A percentile compares a stretch with the other conserved stretches of the same genome.
These are phyloP conservation scores for Typhlichthys subterraneus DNA, from an alignment of 2,797 vertebrate genomes.

Conservation along the genomic window DNA sequence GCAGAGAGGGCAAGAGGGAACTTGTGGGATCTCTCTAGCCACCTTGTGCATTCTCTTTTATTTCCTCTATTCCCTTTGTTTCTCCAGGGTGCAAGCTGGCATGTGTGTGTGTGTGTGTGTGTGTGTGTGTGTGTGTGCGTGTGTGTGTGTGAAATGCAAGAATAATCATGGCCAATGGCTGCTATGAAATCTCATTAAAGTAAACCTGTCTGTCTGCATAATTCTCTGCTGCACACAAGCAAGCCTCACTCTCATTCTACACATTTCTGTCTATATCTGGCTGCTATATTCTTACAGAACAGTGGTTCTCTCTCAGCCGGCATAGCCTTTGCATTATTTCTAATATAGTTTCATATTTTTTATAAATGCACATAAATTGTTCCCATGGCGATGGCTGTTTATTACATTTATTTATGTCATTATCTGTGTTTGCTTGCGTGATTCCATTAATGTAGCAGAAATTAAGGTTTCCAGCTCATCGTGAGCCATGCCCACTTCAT, in stretches of 20 bases:
- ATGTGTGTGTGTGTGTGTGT: conserved; percentile 23
- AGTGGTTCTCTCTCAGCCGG: too few species aligned
- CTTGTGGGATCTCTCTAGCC: conserved; percentile 58
- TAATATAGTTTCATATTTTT: background rate
- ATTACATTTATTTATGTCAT: too few species aligned
- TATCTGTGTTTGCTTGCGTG: too few species aligned
- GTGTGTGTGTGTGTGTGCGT: conserved; percentile 43
- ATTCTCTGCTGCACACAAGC: conserved; percentile 44
- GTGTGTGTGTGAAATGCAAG: conserved; percentile 56
- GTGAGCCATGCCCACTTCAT: too few species aligned
- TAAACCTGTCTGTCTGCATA: conserved; percentile 68
- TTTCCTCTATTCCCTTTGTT: conserved; percentile 64
- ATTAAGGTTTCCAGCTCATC: too few species aligned
- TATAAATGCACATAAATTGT: too few species aligned
- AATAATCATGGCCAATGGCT: conserved; percentile 80
- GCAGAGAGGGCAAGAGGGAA: conserved; percentile 37
- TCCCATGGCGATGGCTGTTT: too few species aligned
- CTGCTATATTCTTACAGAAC: conserved; percentile 20
- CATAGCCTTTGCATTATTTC: too few species aligned
- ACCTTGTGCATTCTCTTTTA: conserved; percentile 51
- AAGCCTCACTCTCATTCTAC: conserved; percentile 39
- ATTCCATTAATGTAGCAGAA: too few species aligned
- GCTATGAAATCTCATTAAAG: conserved; percentile 83
- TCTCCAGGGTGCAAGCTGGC: conserved; percentile 23
- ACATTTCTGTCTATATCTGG: conserved; percentile 23